Percentiles rank a stretch among this genome's conserved stretches.
Evolutionary conservation across 2,888 invertebrate species (phyloP).

Genomic region (Liopterus haemorrhoidalis): DNA sequence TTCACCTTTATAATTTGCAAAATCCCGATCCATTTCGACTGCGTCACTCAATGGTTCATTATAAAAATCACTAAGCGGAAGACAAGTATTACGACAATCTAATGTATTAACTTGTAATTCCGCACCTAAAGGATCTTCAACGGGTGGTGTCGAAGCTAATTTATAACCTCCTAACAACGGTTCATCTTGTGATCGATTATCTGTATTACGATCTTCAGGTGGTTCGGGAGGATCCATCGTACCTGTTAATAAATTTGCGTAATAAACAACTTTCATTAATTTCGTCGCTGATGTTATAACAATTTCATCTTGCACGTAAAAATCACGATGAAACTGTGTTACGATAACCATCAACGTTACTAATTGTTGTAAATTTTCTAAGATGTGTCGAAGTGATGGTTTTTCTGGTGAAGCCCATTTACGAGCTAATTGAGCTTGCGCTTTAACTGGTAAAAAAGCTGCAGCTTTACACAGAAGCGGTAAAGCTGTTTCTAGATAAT

Average conservation of each 20-base stretch:
- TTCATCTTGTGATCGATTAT: slow-evolving; percentile 48
- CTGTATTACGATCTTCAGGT: slow-evolving; percentile 57
- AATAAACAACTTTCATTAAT: slow-evolving; percentile 84
- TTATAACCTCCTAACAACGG: slow-evolving; percentile 44
- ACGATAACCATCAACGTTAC: slow-evolving; percentile 80
- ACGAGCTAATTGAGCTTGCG: slow-evolving; percentile 73
- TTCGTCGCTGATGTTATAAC: slow-evolving; percentile 79
- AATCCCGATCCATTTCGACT: slow-evolving; percentile 91
- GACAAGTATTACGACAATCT: slow-evolving; percentile 75
- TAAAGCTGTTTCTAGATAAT: slow-evolving; percentile 76
- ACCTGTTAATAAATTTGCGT: slow-evolving; percentile 83
- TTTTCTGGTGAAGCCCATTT: slow-evolving; percentile 68
- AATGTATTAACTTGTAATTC: slow-evolving; percentile 70
- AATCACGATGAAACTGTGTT: slow-evolving; percentile 64
- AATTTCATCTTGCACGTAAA: slow-evolving; percentile 77
- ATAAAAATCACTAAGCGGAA: slow-evolving; percentile 87
- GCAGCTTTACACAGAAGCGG: slow-evolving; percentile 74
- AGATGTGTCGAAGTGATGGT: slow-evolving; percentile 55
- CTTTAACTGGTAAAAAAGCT: slow-evolving; percentile 63
- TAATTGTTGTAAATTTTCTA: slow-evolving; percentile 79
- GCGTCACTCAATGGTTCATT: slow-evolving; percentile 89
- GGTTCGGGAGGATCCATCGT: slow-evolving; percentile 59
- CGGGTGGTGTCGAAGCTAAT: slow-evolving; percentile 44
- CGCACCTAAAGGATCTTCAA: slow-evolving; percentile 56
- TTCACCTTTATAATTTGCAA: slow-evolving; percentile 79